These are phyloP conservation scores for Caenorhabditis sulstoni DNA, from an alignment of 2,888 invertebrate species.

Conservation along the genomic window DNA sequence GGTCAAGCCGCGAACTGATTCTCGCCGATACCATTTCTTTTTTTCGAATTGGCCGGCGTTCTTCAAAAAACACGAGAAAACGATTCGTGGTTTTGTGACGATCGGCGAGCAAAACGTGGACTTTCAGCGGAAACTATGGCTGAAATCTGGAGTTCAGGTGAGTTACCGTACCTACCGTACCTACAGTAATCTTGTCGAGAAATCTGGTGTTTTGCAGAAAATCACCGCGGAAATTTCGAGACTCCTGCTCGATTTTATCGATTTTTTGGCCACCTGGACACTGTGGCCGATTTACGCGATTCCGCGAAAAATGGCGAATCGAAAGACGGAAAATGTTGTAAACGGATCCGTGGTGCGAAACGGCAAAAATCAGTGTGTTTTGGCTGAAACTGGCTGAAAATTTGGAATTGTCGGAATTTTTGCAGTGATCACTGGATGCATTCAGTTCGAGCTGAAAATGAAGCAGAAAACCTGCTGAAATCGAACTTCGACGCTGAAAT, in stretches of 20 bases:
- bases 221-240: background rate
- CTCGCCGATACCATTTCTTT: background rate
- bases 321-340: background rate
- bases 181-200: background rate
- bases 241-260: constrained; percentile 12
- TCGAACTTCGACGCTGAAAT: constrained; percentile 18
- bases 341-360: background rate
- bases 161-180: no score
- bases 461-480: constrained; percentile 12
- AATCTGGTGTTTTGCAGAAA: constrained; percentile 17
- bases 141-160: constrained; percentile 22
- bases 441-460: constrained; percentile 9
- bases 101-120: constrained; percentile 9
- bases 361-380: background rate
- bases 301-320: background rate
- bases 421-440: constrained; percentile 5
- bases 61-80: constrained; percentile 23
- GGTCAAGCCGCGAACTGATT: no score
- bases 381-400: background rate
- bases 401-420: background rate
- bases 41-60: constrained; percentile 27
- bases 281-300: constrained; percentile 19
- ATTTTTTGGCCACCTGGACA: constrained; percentile 28
- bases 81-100: constrained; percentile 1
- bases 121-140: constrained; percentile 32